Conservation (phyloP, 2,113 vertebrate species). For the western clawed frog (Xenopus tropicalis) region DNA sequence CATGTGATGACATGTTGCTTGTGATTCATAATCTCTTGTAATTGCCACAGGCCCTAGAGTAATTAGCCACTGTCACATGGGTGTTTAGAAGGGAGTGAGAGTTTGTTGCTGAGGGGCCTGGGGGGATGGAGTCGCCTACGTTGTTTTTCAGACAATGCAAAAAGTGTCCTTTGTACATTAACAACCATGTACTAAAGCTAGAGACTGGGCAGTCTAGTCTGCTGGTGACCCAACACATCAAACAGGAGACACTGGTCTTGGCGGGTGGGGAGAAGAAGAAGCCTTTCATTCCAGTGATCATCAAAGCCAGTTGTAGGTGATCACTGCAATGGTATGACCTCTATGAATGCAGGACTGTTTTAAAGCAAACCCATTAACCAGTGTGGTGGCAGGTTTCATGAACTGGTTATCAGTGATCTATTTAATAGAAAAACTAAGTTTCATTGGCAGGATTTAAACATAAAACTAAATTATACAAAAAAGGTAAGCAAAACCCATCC, state of each 20-base stretch:
- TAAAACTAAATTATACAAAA: too few relatives aligned
- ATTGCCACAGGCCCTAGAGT: constrained; percentile 19
- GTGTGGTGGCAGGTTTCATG: too few relatives aligned
- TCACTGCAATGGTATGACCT: not conserved
- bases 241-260: constrained; percentile 20
- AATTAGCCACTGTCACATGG: constrained; percentile 14
- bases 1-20: constrained; percentile 15
- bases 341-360: too few relatives aligned
- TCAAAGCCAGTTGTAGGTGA: constrained; percentile 18
- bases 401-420: too few relatives aligned
- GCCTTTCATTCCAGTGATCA: constrained; percentile 14
- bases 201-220: not conserved
- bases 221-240: constrained; percentile 24
- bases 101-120: not conserved
- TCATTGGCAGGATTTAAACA: too few relatives aligned
- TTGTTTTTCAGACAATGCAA: constrained; percentile 15
- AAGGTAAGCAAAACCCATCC: too few relatives aligned
- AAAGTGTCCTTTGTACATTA: constrained; percentile 30
- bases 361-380: too few relatives aligned
- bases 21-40: constrained; percentile 1
- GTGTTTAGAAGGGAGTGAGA: constrained; percentile 3
- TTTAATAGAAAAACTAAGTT: too few relatives aligned
- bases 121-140: not conserved
- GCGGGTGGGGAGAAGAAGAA: constrained; percentile 6
- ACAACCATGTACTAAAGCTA: constrained; percentile 7